These are phyloP conservation scores for Drosophila sulfurigaster DNA, from an alignment of 1,140 invertebrate genomes.

Conservation along the genomic window DNA sequence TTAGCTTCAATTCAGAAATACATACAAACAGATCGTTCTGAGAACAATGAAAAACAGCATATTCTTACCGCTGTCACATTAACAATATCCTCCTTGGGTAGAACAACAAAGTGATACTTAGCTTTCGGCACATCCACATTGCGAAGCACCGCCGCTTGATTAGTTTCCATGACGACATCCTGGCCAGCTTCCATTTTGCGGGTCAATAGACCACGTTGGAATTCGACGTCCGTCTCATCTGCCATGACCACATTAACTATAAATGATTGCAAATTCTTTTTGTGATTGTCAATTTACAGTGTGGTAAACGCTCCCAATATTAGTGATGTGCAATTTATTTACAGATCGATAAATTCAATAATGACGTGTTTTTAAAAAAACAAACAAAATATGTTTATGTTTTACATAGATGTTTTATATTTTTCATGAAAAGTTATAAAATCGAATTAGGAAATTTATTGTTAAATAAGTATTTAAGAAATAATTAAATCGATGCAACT, in stretches of 20 bases:
- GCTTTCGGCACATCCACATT: conserved; percentile 49
- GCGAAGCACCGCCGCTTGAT: conserved; percentile 56
- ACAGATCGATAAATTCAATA: neutral
- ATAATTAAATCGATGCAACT: too few species aligned
- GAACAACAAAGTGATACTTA: conserved; percentile 55
- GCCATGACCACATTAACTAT: neutral
- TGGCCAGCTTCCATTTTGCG: conserved; percentile 37
- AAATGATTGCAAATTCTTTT: neutral
- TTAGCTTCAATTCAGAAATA: conserved; percentile 28
- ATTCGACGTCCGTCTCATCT: neutral
- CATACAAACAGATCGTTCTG: neutral
- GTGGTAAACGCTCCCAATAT: neutral
- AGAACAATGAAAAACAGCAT: neutral
- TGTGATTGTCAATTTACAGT: conserved; percentile 1
- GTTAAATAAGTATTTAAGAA: too few species aligned
- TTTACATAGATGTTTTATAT: neutral
- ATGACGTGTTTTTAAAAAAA: neutral
- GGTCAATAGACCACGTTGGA: conserved; percentile 17
- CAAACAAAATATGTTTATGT: neutral
- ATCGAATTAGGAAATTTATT: neutral
- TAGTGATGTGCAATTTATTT: neutral
- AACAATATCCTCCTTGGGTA: conserved; percentile 52
- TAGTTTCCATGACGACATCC: conserved; percentile 56
- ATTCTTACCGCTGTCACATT: conserved; percentile 52
- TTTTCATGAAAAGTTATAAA: neutral